Percentiles rank a stretch among this genome's conserved stretches.
Evolutionary conservation across 1,140 invertebrate genomes (phyloP).

Genomic region (Lutraria rhynchaena): DNA sequence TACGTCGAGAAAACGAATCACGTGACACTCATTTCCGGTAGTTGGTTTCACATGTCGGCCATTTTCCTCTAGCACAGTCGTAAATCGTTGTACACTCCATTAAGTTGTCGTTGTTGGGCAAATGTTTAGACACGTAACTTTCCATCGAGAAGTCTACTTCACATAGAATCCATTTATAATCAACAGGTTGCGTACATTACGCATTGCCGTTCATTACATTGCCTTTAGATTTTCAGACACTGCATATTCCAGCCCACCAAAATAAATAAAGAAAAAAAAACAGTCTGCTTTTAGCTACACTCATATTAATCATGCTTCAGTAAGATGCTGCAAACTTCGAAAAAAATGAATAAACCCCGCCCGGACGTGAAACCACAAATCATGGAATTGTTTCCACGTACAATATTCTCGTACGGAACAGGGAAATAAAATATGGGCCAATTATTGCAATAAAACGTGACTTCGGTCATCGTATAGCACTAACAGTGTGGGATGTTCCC

Average conservation of each 20-base stretch:
- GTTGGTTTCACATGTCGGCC: conserved; percentile 51
- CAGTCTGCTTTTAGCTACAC: too few relatives aligned
- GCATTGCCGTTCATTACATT: too few relatives aligned
- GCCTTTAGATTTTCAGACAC: too few relatives aligned
- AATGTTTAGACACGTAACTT: conserved; percentile 54
- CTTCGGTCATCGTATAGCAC: not conserved
- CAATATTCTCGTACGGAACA: too few relatives aligned
- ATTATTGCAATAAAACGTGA: conserved; percentile 46
- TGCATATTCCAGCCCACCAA: too few relatives aligned
- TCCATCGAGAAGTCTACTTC: not conserved
- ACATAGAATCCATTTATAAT: too few relatives aligned
- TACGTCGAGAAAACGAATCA: conserved; percentile 32
- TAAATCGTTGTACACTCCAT: conserved; percentile 59
- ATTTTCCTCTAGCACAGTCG: conserved; percentile 44
- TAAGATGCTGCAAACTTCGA: too few relatives aligned
- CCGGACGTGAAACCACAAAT: too few relatives aligned
- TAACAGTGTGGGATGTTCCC: not conserved
- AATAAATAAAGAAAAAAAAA: too few relatives aligned
- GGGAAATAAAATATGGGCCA: conserved; percentile 14
- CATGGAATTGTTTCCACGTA: not conserved
- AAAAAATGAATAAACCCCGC: too few relatives aligned
- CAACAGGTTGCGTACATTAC: too few relatives aligned
- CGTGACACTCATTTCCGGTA: conserved; percentile 52
- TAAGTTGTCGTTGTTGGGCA: conserved; percentile 46
- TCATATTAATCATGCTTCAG: too few relatives aligned